Conservation (phyloP, 2,888 invertebrate species). For the Coenonympha glycerion region DNA sequence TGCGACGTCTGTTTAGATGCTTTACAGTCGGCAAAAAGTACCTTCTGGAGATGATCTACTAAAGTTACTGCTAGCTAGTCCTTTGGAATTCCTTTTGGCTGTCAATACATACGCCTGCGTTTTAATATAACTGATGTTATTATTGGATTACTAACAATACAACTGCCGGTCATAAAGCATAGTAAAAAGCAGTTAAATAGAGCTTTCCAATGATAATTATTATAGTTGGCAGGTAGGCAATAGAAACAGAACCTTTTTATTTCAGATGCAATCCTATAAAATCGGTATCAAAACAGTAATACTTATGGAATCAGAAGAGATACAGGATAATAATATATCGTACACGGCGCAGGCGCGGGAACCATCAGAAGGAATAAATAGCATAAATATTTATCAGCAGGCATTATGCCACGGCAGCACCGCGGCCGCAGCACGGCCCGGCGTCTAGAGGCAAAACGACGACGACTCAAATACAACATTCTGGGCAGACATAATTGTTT, state of each 20-base stretch:
- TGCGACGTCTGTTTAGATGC: no score
- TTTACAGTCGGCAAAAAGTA: no score
- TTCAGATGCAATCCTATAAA: background rate
- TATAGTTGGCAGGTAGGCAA: no score
- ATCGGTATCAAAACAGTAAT: background rate
- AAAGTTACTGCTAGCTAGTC: no score
- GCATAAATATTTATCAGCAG: slow-evolving; percentile 69
- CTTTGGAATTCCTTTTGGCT: no score
- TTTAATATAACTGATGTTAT: no score
- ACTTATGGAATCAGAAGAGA: background rate
- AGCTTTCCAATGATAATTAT: no score
- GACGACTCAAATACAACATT: slow-evolving; percentile 58
- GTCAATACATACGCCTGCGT: no score
- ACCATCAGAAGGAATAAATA: slow-evolving; percentile 50
- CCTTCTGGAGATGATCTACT: no score
- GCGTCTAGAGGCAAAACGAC: slow-evolving; percentile 52
- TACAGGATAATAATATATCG: slow-evolving; percentile 1
- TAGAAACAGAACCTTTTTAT: background rate
- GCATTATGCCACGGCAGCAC: slow-evolving; percentile 52
- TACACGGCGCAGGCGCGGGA: slow-evolving; percentile 17
- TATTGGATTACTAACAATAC: no score
- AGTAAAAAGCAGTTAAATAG: no score
- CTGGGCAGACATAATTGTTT: slow-evolving; percentile 64
- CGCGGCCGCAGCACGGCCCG: slow-evolving; percentile 40
- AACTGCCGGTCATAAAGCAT: no score